Conservation (phyloP, 2,797 vertebrate species). For the Enteromius paludinosus region DNA sequence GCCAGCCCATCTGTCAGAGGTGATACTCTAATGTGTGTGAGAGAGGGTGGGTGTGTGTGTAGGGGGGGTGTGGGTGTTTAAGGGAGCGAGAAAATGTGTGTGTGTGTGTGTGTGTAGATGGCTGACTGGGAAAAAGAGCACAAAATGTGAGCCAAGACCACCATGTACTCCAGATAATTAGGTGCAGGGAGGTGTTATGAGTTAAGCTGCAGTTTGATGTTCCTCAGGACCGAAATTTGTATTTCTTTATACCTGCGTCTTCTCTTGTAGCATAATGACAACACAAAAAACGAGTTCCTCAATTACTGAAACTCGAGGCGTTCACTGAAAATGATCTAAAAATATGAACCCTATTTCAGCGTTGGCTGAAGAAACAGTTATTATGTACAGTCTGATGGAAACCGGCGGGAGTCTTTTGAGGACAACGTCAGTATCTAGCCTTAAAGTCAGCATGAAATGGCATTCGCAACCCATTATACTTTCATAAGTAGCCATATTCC, state of each 20-base stretch:
- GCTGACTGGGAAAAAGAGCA: constrained; percentile 53
- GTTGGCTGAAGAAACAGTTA: constrained; percentile 20
- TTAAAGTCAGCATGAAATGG: constrained; percentile 38
- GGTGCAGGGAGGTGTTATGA: constrained; percentile 56
- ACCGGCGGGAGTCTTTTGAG: constrained; percentile 27
- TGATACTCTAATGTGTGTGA: constrained; percentile 56
- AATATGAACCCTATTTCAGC: constrained; percentile 28
- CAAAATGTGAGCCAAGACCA: constrained; percentile 60
- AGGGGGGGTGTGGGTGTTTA: constrained; percentile 29
- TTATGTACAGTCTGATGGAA: constrained; percentile 35
- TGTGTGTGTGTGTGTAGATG: constrained; percentile 28
- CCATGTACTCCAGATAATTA: constrained; percentile 61
- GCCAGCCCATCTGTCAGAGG: constrained; percentile 62
- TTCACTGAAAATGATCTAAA: constrained; percentile 37
- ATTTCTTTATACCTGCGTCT: constrained; percentile 15
- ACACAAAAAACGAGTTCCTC: constrained; percentile 26
- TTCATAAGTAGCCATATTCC: constrained; percentile 2
- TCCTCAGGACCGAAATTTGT: constrained; percentile 43
- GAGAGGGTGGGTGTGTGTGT: constrained; percentile 35
- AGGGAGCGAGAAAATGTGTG: constrained; percentile 29
- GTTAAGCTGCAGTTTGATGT: constrained; percentile 56
- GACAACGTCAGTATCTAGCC: constrained; percentile 6
- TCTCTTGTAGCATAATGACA: constrained; percentile 31
- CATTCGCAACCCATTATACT: constrained; percentile 31
- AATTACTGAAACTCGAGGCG: constrained; percentile 26